Evolutionary conservation across 2,113 vertebrate species (phyloP), one percentile per base, ranked within the genome.

Genomic region (Petroica traversi): DNA sequence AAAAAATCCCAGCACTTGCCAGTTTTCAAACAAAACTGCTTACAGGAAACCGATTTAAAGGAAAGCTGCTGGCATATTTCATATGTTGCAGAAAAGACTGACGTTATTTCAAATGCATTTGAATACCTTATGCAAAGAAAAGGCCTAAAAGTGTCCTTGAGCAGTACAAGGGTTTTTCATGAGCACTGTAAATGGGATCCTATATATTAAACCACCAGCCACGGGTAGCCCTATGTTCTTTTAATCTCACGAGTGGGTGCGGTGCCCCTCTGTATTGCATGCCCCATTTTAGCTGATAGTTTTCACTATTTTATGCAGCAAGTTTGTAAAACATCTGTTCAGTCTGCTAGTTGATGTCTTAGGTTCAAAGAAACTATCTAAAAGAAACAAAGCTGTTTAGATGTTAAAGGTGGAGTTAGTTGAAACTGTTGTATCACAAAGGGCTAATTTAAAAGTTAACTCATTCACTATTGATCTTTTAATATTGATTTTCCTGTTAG

Each of bases 11-110:
- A 76, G 58, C 31, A 41, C 19, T 84, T 97, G 88, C 57, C 84
- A 93, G 92, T 94, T 85, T 96, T 87, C 93, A 96, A 96, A 97
- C 95, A 96, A 97, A 95, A 91, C 95, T 96, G 57, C 68, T 89
- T 82, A 29, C 38, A 75, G 77, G 61, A 79, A 89, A 93, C 72
- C 7, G 16, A 91, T 96, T 97, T 96, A 83, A 82, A 94, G 93
- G 91, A 75, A 88, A 92, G 79, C 69, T 94, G 78, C 51, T 52
- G 59, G 38, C 54, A 77, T 96, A 78, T 96, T 84, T 96, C 52
- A 49, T 92, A 94, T 90, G 69, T 90, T 93, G 79, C 59, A 64
- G 69, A 88, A 94, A 94, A 96, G 93, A 68, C 59, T 91, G 89
- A 76, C 68, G 58, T 92, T 86, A 89, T 96, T 97, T 97, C 89